Conservation (phyloP, 2,113 vertebrate species). For the Sus scrofa region T2T-Sscrofa CM000817.6:164399001-164399500, state of each 20-base stretch:
- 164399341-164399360: not conserved
- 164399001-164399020: too few relatives aligned
- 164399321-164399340: not conserved
- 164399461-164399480: not conserved
- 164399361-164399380: conserved; percentile 10
- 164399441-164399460: conserved; percentile 33
- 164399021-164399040: too few relatives aligned
- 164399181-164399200: too few relatives aligned
- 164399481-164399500: conserved; percentile 93
- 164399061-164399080: too few relatives aligned
- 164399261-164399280: not conserved
- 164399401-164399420: conserved; percentile 6
- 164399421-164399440: conserved; percentile 1
- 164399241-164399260: not conserved
- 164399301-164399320: not conserved
- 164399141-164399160: too few relatives aligned
- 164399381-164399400: conserved; percentile 23
- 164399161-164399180: too few relatives aligned
- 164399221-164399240: not conserved
- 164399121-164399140: too few relatives aligned
- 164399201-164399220: not conserved
- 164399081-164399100: too few relatives aligned
- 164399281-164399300: not conserved
- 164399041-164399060: too few relatives aligned
- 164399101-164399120: too few relatives aligned